phyloP scores from a whole-genome alignment of 37 sponge, comb jelly and placozoan species.

The Hexactinellida sp. region DNA sequence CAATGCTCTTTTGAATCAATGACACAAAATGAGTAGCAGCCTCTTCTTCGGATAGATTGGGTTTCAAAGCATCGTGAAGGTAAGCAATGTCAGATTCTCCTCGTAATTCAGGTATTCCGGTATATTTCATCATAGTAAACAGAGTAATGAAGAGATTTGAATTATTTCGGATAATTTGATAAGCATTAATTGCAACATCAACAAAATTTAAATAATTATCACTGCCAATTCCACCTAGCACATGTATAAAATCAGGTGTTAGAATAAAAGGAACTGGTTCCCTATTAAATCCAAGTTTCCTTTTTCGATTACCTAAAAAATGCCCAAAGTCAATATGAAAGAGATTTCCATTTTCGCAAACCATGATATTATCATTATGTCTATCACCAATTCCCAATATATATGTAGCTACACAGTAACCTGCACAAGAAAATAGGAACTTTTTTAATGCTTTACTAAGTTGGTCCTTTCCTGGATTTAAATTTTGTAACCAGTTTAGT shows the following conservation, averaged over 20 bases:
- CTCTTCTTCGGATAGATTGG: not conserved
- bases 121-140: not conserved
- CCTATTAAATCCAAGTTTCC: not conserved
- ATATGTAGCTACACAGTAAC: not conserved
- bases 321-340: conserved; percentile 9
- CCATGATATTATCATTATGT: not conserved
- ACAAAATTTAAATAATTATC: not conserved
- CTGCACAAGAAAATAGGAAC: not conserved
- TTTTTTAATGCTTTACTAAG: not conserved
- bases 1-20: not conserved
- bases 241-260: conserved; percentile 9
- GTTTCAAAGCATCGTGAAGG: not conserved
- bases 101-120: not conserved
- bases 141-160: not conserved
- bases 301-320: not conserved
- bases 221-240: not conserved
- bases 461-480: not conserved
- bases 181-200: not conserved
- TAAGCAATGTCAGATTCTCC: not conserved
- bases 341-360: not conserved
- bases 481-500: not conserved
- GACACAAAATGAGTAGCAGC: not conserved
- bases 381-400: conserved; percentile 4
- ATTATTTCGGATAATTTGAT: not conserved
- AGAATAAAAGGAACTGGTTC: conserved; percentile 16